Conservation (phyloP, 2,888 invertebrate species). For the Nemoura dubitans region DNA sequence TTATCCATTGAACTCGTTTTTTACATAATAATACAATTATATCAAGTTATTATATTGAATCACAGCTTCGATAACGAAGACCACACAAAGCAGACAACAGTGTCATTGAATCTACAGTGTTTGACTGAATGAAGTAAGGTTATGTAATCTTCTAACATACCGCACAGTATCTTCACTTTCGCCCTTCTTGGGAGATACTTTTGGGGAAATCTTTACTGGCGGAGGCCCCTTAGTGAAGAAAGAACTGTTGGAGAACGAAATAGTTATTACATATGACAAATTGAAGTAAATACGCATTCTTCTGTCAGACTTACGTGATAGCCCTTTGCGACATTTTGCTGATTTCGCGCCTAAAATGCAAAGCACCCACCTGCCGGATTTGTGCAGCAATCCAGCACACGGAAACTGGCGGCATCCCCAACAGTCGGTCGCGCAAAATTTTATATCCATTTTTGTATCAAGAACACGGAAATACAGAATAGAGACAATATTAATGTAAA, state of each 20-base stretch:
- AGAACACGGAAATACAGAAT: no score
- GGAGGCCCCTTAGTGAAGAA: constrained; percentile 59
- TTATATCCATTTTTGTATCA: no score
- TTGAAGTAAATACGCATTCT: background rate
- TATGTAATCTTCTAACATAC: background rate
- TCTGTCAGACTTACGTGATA: constrained; percentile 41
- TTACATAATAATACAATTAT: no score
- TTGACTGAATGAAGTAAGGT: background rate
- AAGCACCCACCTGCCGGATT: background rate
- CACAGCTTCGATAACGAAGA: background rate
- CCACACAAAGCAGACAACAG: no score
- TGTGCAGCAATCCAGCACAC: no score
- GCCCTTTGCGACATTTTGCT: constrained; percentile 46
- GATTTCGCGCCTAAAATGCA: background rate
- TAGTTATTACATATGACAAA: constrained; percentile 17
- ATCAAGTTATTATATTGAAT: no score
- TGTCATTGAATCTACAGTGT: no score
- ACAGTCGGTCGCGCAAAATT: no score
- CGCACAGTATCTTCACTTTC: background rate
- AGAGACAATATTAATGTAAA: no score
- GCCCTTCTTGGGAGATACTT: background rate
- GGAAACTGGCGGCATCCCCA: no score
- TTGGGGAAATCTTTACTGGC: constrained; percentile 49
- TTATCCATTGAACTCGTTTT: no score
- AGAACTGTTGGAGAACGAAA: constrained; percentile 56